Evolutionary conservation across 2,888 invertebrate species (phyloP).

Genomic region (Leucophora obtusa): DNA sequence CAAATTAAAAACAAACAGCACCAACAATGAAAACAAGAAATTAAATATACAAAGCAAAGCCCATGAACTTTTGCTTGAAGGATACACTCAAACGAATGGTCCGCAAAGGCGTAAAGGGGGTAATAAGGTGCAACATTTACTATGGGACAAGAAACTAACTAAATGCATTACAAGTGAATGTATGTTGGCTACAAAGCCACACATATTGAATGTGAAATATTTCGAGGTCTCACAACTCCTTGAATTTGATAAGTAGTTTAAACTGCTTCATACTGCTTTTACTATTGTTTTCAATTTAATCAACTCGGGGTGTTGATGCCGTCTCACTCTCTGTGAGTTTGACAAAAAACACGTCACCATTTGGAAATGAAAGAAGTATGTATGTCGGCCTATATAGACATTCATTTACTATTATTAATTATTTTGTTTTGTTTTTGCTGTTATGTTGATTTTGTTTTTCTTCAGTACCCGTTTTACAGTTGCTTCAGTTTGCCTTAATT

Average conservation of each 20-base stretch:
- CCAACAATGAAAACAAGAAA: too few relatives aligned
- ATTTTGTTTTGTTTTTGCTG: too few relatives aligned
- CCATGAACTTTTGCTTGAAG: background rate
- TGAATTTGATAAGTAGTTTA: background rate
- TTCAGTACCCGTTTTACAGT: background rate
- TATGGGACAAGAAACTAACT: background rate
- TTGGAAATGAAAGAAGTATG: constrained; percentile 14
- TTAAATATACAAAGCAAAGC: background rate
- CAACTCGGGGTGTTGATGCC: background rate
- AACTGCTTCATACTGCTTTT: constrained; percentile 26
- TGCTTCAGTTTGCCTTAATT: too few relatives aligned
- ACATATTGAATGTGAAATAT: background rate
- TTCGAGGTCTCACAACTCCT: constrained; percentile 5
- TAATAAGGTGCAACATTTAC: background rate
- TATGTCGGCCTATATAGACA: background rate
- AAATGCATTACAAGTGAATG: background rate
- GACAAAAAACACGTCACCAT: constrained; percentile 35
- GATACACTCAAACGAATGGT: background rate
- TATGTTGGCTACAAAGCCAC: background rate
- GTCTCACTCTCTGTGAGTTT: background rate
- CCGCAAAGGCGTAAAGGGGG: background rate
- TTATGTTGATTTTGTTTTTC: background rate
- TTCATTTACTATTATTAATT: background rate
- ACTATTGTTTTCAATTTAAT: background rate
- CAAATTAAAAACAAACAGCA: background rate